Conservation (phyloP, 35 echinoderm and acorn worm genomes). For the Lytechinus variegatus region DNA sequence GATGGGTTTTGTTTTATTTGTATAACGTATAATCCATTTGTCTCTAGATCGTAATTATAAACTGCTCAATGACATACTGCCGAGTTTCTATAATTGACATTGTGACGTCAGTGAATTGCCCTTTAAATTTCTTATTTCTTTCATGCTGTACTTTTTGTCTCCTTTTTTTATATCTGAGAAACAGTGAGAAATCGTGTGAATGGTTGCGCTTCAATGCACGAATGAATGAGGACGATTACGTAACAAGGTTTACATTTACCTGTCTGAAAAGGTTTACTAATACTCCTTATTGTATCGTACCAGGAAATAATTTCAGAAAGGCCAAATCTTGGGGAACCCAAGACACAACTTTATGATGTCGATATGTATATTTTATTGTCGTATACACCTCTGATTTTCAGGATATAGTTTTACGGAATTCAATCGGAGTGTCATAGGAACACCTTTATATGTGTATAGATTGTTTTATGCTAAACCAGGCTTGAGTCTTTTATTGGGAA, state of each 20-base stretch:
- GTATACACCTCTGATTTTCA: background rate
- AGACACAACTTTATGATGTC: background rate
- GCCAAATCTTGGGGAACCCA: background rate
- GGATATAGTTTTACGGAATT: background rate
- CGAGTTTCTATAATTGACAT: no score
- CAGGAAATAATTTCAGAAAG: background rate
- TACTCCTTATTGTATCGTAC: background rate
- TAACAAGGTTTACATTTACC: background rate
- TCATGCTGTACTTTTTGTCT: background rate
- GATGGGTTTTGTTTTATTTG: no score
- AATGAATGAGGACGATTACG: background rate
- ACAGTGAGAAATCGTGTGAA: background rate
- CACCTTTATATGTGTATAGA: background rate
- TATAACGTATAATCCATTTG: no score
- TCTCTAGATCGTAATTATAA: no score
- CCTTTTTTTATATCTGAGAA: no score
- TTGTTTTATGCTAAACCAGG: background rate
- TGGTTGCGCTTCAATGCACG: background rate
- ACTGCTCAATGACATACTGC: no score
- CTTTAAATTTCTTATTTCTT: background rate
- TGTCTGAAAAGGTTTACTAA: background rate
- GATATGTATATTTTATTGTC: background rate
- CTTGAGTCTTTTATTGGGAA: background rate
- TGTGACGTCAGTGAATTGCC: no score
- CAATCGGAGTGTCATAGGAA: background rate